phyloP scores from a whole-genome alignment of 2,888 invertebrate species.

The Tribolium freemani region DNA sequence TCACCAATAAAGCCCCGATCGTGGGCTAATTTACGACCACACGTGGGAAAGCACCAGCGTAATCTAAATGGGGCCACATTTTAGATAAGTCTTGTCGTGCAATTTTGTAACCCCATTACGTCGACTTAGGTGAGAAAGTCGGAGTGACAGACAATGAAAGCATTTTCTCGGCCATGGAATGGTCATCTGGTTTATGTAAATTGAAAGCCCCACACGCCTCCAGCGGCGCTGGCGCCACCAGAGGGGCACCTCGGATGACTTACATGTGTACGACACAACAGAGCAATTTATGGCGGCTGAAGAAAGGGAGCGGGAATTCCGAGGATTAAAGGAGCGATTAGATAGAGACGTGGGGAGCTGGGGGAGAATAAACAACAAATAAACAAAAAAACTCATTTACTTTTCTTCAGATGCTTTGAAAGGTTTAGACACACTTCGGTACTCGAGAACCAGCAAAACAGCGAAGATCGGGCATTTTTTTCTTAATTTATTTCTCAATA shows the following conservation, averaged over 20 bases:
- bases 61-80: not conserved
- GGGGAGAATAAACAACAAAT: not conserved
- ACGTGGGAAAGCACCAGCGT: slow-evolving; percentile 16
- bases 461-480: no score
- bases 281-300: slow-evolving; percentile 10
- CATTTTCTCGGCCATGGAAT: not conserved
- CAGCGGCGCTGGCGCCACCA: not conserved
- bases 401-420: no score
- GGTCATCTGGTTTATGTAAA: not conserved
- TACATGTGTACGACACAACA: slow-evolving; percentile 13
- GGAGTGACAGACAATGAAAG: not conserved
- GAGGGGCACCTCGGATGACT: slow-evolving; percentile 8
- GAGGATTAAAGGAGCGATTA: not conserved
- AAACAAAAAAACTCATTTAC: not conserved
- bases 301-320: not conserved
- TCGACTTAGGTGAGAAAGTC: not conserved
- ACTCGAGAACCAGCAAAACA: no score
- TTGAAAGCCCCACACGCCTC: not conserved
- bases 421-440: no score
- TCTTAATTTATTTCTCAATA: no score
- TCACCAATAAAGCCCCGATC: slow-evolving; percentile 18
- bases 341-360: not conserved
- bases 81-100: not conserved
- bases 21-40: slow-evolving; percentile 26
- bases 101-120: not conserved